A percentile compares a stretch with the other conserved stretches of the same genome.
Conservation (phyloP, 2,888 invertebrate species). For the Andricus curvator region DNA sequence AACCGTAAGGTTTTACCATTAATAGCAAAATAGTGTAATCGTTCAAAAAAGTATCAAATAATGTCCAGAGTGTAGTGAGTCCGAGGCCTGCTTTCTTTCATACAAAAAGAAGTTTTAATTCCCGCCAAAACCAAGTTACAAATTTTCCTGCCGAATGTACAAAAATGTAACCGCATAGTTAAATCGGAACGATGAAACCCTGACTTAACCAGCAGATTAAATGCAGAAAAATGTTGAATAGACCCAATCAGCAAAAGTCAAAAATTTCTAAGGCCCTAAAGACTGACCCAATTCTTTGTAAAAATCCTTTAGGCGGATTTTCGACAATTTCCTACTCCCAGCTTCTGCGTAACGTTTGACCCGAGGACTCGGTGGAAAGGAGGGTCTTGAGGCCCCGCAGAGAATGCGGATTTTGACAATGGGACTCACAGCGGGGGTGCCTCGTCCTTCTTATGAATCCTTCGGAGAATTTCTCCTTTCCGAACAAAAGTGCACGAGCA, state of each 20-base stretch:
- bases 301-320: slow-evolving; percentile 42
- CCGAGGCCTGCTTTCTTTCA: no score
- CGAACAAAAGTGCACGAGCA: slow-evolving; percentile 47
- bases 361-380: slow-evolving; percentile 20
- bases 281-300: slow-evolving; percentile 39
- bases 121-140: no score
- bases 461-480: slow-evolving; percentile 72
- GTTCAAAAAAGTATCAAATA: no score
- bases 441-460: slow-evolving; percentile 66
- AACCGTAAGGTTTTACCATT: no score
- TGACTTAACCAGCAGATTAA: neutral
- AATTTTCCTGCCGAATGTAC: neutral
- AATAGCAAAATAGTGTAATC: no score
- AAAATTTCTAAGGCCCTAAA: slow-evolving; percentile 32
- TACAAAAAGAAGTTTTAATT: no score
- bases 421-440: slow-evolving; percentile 50
- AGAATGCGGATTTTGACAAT: slow-evolving; percentile 65
- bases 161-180: neutral
- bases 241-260: slow-evolving; percentile 32
- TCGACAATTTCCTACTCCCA: slow-evolving; percentile 37
- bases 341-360: slow-evolving; percentile 22
- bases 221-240: neutral
- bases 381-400: slow-evolving; percentile 52
- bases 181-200: neutral
- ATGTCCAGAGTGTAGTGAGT: no score